Evolutionary conservation across 2,797 vertebrate species (phyloP).

Genomic region (Myiotriccus ornatus): DNA sequence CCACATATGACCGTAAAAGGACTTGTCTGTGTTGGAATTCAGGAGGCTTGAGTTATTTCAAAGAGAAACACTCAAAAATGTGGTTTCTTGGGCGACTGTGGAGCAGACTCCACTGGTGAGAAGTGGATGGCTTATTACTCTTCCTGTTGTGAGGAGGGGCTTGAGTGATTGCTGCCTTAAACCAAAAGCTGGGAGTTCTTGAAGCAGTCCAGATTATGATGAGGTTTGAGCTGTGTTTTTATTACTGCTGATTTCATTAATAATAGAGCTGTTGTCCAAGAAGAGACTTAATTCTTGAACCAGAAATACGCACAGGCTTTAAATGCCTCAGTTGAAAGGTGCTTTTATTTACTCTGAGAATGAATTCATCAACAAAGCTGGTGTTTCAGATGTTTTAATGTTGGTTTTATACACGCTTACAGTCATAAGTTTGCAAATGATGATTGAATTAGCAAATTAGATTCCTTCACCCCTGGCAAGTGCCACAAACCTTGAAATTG

Average conservation of each 20-base stretch:
- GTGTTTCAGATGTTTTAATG: neutral
- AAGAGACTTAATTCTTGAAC: neutral
- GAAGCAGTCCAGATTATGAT: neutral
- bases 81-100: neutral
- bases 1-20: neutral
- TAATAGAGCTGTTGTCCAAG: neutral
- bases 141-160: neutral
- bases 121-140: neutral
- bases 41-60: neutral
- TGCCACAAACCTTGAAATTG: neutral
- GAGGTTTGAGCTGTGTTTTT: neutral
- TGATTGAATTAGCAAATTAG: conserved; percentile 43
- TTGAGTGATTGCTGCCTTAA: neutral
- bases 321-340: neutral
- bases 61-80: neutral
- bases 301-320: neutral
- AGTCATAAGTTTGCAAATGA: conserved; percentile 45
- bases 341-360: conserved; percentile 6
- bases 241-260: neutral
- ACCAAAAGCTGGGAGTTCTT: neutral
- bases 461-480: conserved; percentile 11
- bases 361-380: neutral
- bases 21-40: neutral
- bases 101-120: neutral
- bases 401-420: neutral